Conservation (phyloP, 2,888 invertebrate species). For the Caenorhabditis afra region DNA sequence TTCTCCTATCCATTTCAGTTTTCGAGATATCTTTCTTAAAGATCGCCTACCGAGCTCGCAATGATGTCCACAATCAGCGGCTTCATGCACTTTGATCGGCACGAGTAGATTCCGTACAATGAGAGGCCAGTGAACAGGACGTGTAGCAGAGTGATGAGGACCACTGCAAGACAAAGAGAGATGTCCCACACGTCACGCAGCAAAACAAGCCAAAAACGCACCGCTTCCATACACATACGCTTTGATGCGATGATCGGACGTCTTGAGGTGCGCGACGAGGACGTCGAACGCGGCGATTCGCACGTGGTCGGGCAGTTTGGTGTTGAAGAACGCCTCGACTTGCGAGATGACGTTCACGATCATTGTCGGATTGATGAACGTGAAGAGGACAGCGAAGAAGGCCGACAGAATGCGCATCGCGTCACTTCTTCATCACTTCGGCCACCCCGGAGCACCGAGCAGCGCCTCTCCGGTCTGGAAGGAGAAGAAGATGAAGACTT, state of each 20-base stretch:
- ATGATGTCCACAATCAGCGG: conserved; percentile 67
- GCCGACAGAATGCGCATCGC: conserved; percentile 72
- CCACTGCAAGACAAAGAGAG: conserved; percentile 63
- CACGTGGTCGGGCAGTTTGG: conserved; percentile 52
- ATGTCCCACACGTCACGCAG: no score
- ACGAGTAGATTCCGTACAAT: conserved; percentile 70
- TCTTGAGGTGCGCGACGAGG: conserved; percentile 34
- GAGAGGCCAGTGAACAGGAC: conserved; percentile 65
- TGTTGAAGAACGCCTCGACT: conserved; percentile 55
- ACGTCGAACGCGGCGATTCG: conserved; percentile 31
- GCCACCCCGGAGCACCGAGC: no score
- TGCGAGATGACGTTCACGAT: conserved; percentile 65
- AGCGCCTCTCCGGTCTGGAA: no score
- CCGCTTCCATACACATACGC: conserved; percentile 47
- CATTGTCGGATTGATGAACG: conserved; percentile 73
- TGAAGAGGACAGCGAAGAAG: conserved; percentile 71
- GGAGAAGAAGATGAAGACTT: conserved; percentile 18
- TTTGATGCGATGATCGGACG: conserved; percentile 51
- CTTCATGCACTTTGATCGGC: conserved; percentile 67
- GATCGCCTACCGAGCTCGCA: conserved; percentile 59
- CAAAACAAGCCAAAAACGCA: no score
- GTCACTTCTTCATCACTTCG: conserved; percentile 49
- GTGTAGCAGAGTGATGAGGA: conserved; percentile 61
- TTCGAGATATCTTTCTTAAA: no score
- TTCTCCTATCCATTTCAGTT: no score